Evolutionary conservation across 2,888 invertebrate genomes (phyloP), one percentile per base, ranked within the genome.

Genomic region (Drosophila recens): DNA sequence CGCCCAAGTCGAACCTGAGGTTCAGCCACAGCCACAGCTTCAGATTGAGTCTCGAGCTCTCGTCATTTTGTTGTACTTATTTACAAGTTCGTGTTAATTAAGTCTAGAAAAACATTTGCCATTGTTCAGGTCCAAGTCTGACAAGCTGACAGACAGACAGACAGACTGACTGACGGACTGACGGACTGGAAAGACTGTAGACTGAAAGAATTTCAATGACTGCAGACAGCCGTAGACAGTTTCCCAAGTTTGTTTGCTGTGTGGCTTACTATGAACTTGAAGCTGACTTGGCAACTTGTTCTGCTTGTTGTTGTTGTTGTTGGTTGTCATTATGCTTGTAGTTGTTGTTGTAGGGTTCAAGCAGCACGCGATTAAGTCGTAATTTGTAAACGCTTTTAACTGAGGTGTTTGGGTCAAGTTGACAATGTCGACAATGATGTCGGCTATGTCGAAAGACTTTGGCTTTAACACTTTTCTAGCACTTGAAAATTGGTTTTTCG

Each of bases 351-450:
- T 46, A 53, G 74, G 76, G 81, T 79, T 82, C 83, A 82, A 82
- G 72, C 82, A 82, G 80, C 88, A 88, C 83, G 83, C 83, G 83
- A 88, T 84, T 84, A 84, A 84, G 83, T 70, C 83, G 77, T 84
- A 82, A 86, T 86, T 84, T 84, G 83, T 84, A 82, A 88, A 86
- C 76, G 72, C 56, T 86, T 82, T 86, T 77, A 79, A 82, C 82
- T 81, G 80, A 86, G 86, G 86, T 84, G 83, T 82, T 87, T 79
- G 82, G 83, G 83, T 87, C 88, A 83, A 83, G 88, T 87, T 84
- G 87, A 80, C 67, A 72, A 67, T 66, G 80, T 56, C 53, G 59
- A 58, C 49, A 53, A 53, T 38, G 45, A 53, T 66, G 63, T 75
- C 34, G 54, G 63, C 53, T 17, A 52, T n/a, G 45, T 20, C 30